phyloP scores from a whole-genome alignment of 2,888 invertebrate species.

The Sarcophaga rosellei region DNA sequence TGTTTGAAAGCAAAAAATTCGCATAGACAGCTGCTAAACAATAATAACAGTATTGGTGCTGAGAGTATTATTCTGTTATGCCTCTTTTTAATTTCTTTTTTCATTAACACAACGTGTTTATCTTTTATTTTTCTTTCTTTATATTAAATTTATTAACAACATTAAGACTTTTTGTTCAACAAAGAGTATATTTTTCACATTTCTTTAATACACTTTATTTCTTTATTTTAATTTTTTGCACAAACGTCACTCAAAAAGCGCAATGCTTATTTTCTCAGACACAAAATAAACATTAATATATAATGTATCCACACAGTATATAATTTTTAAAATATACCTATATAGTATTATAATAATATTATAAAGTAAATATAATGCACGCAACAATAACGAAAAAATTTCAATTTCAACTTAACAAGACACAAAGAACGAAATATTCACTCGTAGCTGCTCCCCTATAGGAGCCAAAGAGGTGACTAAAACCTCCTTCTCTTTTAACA shows the following conservation, averaged over 20 bases:
- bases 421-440: background rate
- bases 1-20: background rate
- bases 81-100: background rate
- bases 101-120: background rate
- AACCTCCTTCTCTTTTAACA: slow-evolving; percentile 42
- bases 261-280: background rate
- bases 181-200: background rate
- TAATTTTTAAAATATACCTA: background rate
- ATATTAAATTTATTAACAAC: background rate
- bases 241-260: background rate
- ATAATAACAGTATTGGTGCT: background rate
- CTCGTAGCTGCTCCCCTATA: slow-evolving; percentile 8
- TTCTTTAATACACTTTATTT: background rate
- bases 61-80: background rate
- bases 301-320: background rate
- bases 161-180: background rate
- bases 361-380: background rate
- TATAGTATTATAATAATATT: background rate
- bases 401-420: background rate
- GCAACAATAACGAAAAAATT: background rate
- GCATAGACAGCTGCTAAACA: background rate
- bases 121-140: background rate
- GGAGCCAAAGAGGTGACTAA: slow-evolving; percentile 48
- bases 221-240: background rate
- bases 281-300: slow-evolving; percentile 31